Percentiles rank a stretch among this genome's conserved stretches.
phyloP scores from a whole-genome alignment of 2,888 invertebrate genomes.

The Plebejus argus region DNA sequence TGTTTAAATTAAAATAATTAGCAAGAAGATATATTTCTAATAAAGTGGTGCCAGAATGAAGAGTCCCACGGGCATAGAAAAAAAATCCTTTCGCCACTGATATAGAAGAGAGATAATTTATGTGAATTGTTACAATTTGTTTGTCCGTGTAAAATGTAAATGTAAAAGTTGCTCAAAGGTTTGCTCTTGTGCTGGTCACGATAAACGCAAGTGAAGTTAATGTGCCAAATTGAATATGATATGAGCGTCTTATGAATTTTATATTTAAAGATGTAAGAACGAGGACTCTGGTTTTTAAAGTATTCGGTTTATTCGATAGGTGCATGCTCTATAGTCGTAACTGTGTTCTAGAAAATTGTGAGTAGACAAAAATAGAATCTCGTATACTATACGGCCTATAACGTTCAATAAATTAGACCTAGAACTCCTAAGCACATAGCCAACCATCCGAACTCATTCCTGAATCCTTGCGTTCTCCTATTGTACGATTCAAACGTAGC shows the following conservation, averaged over 20 bases:
- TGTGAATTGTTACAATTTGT: constrained; percentile 25
- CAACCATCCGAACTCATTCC: constrained; percentile 25
- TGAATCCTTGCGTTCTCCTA: constrained; percentile 18
- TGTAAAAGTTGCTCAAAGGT: constrained; percentile 23
- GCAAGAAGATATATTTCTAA: not conserved
- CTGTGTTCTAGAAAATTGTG: constrained; percentile 65
- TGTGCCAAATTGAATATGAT: constrained; percentile 57
- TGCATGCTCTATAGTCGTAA: constrained; percentile 68
- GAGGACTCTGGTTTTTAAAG: constrained; percentile 25
- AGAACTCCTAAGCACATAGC: constrained; percentile 43
- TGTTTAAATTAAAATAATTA: not conserved
- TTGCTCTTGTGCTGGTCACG: constrained; percentile 62
- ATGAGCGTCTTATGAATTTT: constrained; percentile 57
- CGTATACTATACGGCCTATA: constrained; percentile 59
- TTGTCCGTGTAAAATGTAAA: not conserved
- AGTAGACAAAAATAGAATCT: constrained; percentile 62
- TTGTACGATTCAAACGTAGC: not conserved
- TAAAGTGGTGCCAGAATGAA: not conserved
- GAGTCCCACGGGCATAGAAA: not conserved
- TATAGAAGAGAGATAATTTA: not conserved
- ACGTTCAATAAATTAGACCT: constrained; percentile 45
- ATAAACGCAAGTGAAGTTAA: constrained; percentile 43
- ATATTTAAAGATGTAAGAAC: constrained; percentile 37
- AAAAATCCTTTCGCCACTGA: not conserved
- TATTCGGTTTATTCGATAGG: constrained; percentile 51